Base-by-base conservation (phyloP, 2,888 invertebrate species). In the Eupithecia tripunctaria region DNA sequence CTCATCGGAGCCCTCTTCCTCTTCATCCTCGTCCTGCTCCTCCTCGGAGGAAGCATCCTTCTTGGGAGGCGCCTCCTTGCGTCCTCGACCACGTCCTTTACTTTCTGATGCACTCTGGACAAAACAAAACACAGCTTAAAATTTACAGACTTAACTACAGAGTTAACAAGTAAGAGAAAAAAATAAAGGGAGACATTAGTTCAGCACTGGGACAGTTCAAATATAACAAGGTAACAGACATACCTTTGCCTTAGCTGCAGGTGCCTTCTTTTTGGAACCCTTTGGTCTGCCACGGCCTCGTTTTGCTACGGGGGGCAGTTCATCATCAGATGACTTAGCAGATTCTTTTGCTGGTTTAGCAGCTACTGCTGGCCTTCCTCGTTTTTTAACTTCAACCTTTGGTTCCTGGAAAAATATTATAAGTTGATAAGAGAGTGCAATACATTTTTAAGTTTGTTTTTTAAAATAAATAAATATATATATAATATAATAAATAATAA, bases 231-330 rank as follows among this genome's bases (percentile, higher is more conserved):
- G n/a, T 29, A 68, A 4, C 43, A 65, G 36, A 51, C 15, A 74
- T 84, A 94, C 94, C 91, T 95, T 95, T 79, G 88, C 89, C 81
- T 93, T 94, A 74, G 89, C 62, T 32, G 62, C 91, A 78, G 89
- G 89, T 72, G 88, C 88, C 87, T 93, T 95, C 86, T 95, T 95
- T 87, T 95, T 95, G 32, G 95, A 90, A 51, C 95, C 95, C 81
- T 95, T 95, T 32, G 95, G 95, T 79, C 95, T 90, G 79, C 95
- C 95, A 83, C 95, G 87, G 29, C 95, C 95, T 85, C 95, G 88
- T 89, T 95, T 95, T 66, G 91, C 94, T 84, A 91, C 91, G 70
- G 95, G 94, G 76, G 94, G 94, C 76, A 94, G 94, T 81, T 95
- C 95, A 85, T 94, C 94, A 84, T 94, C 94, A 14, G 95, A 94